Evolutionary conservation across 2,113 vertebrate genomes (phyloP), one percentile per base, ranked within the genome.

Genomic region (Riparia riparia): DNA sequence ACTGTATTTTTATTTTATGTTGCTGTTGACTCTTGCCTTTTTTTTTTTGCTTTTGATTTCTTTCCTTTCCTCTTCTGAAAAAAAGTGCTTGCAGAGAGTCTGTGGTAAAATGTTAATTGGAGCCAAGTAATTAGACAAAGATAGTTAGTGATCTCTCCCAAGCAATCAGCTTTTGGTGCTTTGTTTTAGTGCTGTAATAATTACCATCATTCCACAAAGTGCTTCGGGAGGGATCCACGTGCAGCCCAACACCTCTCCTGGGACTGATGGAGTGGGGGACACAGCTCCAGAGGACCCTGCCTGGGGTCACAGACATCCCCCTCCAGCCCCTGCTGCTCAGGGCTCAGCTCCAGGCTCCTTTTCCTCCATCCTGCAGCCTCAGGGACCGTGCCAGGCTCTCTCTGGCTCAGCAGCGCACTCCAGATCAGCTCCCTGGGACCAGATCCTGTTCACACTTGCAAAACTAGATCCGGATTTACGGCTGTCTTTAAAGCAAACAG

Each of bases 71-170:
- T 60, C 50, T 90, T 79, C 90, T 6, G 31, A 83, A 90, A 77
- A 77, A 85, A 92, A 91, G 84, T 28, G 86, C 66, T 97, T 64
- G 65, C 93, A 82, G 87, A 82, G 21, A 21, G 32, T 93, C 91
- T 88, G 83, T 41, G 95, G 93, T 94, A 83, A 87, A 66, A 77
- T 82, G 86, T 96, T 98, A 96, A 97, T 96, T 95, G 96, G 91
- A 82, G 86, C 88, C 95, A 95, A 97, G 94, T 97, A 97, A 97
- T 96, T 93, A 97, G 95, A 91, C 92, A 94, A 94, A 96, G 96
- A 97, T 84, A 58, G 68, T 94, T 86, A 96, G 88, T 91, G 96
- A 97, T 95, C 92, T 93, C 93, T 96, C 92, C 90, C 64, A 91
- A 96, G 93, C 93, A 94, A 80, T 84, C 80, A 94, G 90, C 92